Evolutionary conservation across 2,888 invertebrate genomes (phyloP), one percentile per base, ranked within the genome.

Genomic region (Arctia plantaginis): DNA sequence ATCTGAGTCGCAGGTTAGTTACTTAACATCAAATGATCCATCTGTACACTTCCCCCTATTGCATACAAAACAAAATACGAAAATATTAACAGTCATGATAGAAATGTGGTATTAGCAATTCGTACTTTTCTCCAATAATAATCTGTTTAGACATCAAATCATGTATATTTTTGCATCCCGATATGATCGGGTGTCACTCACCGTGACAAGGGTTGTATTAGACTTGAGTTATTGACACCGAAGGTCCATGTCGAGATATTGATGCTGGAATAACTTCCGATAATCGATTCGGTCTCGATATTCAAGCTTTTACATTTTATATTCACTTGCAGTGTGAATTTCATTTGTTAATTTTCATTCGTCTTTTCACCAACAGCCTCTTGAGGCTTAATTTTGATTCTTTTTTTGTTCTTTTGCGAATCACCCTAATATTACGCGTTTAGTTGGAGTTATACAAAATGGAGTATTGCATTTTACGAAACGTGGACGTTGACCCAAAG

Each of bases 161-260:
- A 81, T 81, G 78, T 80, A 84, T 83, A 85, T 83, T 83, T 80
- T 85, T 78, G 77, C 76, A 76, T 81, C 76, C 62, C 78, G 82
- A 83, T 85, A 78, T 71, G 75, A 76, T 66, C 65, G 75, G 72
- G 75, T 47, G 84, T 80, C 84, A 75, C 69, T 83, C 71, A 18
- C 15, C 8, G 33, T 85, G 84, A 84, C 74, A 76, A 84, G 84
- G 84, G 84, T 85, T 65, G 75, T 66, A 74, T 74, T 67, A 70
- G 44, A 69, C 75, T 76, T 47, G 72, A 77, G 74, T 75, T 81
- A 80, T 85, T 83, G 82, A 83, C 76, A 74, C 27, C 59, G 66
- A 66, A 73, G 76, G 30, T 62, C 1, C 62, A 55, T 74, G 77
- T 79, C 76, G 62, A 77, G 79, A 77, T 83, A 76, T 73, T 69